Conservation (phyloP, 1,140 invertebrate genomes). For the Hetaerina americana region DNA sequence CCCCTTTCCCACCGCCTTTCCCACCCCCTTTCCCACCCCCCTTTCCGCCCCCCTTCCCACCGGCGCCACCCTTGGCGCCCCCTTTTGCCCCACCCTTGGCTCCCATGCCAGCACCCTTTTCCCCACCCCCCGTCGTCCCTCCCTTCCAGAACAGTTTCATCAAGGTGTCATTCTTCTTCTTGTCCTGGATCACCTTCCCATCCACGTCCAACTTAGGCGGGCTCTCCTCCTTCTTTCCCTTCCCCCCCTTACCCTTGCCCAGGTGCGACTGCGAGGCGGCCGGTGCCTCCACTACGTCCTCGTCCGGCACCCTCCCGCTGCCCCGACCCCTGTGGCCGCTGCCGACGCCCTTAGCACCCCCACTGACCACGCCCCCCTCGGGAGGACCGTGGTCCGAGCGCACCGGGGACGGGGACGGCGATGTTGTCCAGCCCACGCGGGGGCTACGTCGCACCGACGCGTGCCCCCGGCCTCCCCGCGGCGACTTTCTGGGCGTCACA, state of each 20-base stretch:
- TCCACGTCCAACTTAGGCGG: slow-evolving; percentile 41
- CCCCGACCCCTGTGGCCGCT: slow-evolving; percentile 16
- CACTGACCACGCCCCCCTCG: slow-evolving; percentile 1
- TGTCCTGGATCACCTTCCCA: slow-evolving; percentile 43
- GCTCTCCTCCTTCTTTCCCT: slow-evolving; percentile 25
- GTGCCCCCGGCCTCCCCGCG: background rate
- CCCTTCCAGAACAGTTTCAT: slow-evolving; percentile 48
- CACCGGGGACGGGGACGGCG: slow-evolving; percentile 1
- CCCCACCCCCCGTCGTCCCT: slow-evolving; percentile 11
- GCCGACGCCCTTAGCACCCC: background rate
- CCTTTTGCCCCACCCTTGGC: background rate
- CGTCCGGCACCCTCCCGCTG: slow-evolving; percentile 22
- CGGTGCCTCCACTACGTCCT: background rate
- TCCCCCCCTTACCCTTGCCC: slow-evolving; percentile 8
- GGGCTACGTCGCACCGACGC: background rate
- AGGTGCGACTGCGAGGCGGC: background rate
- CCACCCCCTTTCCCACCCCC: background rate
- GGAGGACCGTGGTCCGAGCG: background rate
- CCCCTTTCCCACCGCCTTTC: slow-evolving; percentile 25
- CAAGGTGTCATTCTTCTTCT: slow-evolving; percentile 55
- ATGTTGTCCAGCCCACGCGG: background rate
- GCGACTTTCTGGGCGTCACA: slow-evolving; percentile 8
- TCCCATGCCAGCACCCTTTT: slow-evolving; percentile 4
- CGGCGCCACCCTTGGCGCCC: slow-evolving; percentile 10
- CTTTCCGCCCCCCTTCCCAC: slow-evolving; percentile 16